These are phyloP conservation scores for Palythoa grandis DNA, from an alignment of 92 coral and sea anemone genomes.

Conservation along the genomic window DNA sequence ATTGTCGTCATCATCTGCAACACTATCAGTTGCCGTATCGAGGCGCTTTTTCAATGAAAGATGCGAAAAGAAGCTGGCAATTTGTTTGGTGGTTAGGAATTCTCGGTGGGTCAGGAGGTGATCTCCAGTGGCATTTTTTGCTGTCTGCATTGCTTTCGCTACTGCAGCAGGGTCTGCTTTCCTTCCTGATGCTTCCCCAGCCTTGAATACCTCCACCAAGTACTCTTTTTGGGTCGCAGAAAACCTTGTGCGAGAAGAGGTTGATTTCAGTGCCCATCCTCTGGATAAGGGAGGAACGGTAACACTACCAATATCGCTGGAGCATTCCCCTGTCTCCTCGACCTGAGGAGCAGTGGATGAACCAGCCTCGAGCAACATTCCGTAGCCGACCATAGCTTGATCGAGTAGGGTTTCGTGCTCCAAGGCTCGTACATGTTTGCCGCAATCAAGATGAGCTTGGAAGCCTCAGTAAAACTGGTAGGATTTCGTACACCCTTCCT, in stretches of 20 bases:
- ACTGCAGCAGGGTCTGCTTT: slow-evolving; percentile 61
- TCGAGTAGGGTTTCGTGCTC: slow-evolving; percentile 74
- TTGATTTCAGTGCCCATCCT: slow-evolving; percentile 76
- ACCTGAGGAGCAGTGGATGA: slow-evolving; percentile 33
- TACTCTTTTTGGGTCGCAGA: slow-evolving; percentile 62
- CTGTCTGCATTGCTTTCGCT: slow-evolving; percentile 59
- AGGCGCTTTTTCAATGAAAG: slow-evolving; percentile 56
- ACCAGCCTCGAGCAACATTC: slow-evolving; percentile 52
- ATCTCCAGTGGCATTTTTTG: slow-evolving; percentile 56
- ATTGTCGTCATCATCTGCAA: slow-evolving; percentile 24
- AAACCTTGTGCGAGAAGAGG: slow-evolving; percentile 48
- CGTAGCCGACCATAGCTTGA: slow-evolving; percentile 64
- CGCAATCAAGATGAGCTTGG: slow-evolving; percentile 68
- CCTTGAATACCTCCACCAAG: slow-evolving; percentile 53
- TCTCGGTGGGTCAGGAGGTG: slow-evolving; percentile 57
- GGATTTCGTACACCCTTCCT: slow-evolving; percentile 69
- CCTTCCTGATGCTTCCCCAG: slow-evolving; percentile 66
- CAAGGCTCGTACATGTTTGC: slow-evolving; percentile 62
- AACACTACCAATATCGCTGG: slow-evolving; percentile 3
- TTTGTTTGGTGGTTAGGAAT: slow-evolving; percentile 58
- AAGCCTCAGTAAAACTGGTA: slow-evolving; percentile 66
- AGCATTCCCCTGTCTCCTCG: slow-evolving; percentile 11
- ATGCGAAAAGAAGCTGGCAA: slow-evolving; percentile 57
- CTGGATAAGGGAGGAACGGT: slow-evolving; percentile 49
- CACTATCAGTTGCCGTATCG: slow-evolving; percentile 20